A percentile compares a stretch with the other conserved stretches of the same genome.
These are phyloP conservation scores for Vireo griseus DNA, from an alignment of 2,797 vertebrate species.

Conservation along the genomic window DNA sequence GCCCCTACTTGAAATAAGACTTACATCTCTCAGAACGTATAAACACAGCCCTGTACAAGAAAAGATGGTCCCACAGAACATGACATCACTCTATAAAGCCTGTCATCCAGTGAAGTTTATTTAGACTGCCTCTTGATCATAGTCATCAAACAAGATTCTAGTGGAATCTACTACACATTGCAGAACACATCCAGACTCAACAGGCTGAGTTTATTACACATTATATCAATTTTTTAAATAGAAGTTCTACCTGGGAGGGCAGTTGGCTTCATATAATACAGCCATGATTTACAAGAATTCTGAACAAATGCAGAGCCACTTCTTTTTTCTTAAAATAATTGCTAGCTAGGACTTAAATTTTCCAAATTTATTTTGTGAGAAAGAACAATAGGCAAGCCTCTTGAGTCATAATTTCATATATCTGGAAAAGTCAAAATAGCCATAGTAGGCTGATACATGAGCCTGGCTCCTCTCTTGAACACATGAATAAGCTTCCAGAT, in stretches of 20 bases:
- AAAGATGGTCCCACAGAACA: neutral
- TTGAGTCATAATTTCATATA: neutral
- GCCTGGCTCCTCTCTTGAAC: neutral
- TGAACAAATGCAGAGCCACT: neutral
- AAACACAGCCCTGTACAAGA: neutral
- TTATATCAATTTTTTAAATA: neutral
- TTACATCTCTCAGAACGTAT: neutral
- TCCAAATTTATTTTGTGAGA: neutral
- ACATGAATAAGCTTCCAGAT: neutral
- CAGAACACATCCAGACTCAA: slow-evolving; percentile 46
- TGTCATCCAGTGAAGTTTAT: neutral
- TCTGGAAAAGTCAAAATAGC: neutral
- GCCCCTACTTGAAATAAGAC: slow-evolving; percentile 46
- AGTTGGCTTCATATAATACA: neutral
- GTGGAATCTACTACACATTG: slow-evolving; percentile 34
- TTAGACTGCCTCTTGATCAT: slow-evolving; percentile 12
- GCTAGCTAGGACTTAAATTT: neutral
- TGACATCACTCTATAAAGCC: slow-evolving; percentile 3
- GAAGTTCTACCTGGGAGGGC: neutral
- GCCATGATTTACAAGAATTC: neutral
- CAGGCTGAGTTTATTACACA: slow-evolving; percentile 29
- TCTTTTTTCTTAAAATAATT: neutral
- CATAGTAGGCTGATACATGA: neutral
- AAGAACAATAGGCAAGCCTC: neutral
- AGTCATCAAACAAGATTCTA: slow-evolving; percentile 29